These are phyloP conservation scores for Tanytarsus gracilentus DNA, from an alignment of 2,888 invertebrate genomes.

Conservation along the genomic window DNA sequence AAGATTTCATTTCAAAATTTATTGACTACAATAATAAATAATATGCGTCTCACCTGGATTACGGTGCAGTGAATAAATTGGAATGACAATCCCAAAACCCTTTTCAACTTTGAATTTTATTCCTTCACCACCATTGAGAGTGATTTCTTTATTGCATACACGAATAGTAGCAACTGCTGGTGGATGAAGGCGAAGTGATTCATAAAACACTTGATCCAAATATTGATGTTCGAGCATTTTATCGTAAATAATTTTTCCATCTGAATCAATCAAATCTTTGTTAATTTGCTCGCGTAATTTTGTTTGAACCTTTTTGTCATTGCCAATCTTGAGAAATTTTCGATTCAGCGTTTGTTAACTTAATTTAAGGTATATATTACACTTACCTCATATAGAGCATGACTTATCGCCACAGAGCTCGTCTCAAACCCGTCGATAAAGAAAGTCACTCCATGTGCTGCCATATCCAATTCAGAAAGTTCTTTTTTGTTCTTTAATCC, in stretches of 20 bases:
- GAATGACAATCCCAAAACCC: constrained; percentile 12
- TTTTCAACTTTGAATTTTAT: constrained; percentile 19
- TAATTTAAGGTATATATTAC: background rate
- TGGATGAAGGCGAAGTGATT: constrained; percentile 36
- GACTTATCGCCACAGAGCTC: constrained; percentile 34
- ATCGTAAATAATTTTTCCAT: constrained; percentile 34
- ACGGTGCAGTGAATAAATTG: constrained; percentile 3
- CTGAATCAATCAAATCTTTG: constrained; percentile 29
- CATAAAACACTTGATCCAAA: constrained; percentile 36
- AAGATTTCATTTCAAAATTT: background rate
- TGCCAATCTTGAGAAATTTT: constrained; percentile 33
- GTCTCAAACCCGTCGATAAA: constrained; percentile 37
- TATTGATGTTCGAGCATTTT: constrained; percentile 35
- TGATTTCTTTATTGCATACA: constrained; percentile 33
- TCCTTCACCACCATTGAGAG: constrained; percentile 27
- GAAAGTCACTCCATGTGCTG: constrained; percentile 34
- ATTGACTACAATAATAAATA: background rate
- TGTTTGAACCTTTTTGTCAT: constrained; percentile 34
- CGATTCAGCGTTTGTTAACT: background rate
- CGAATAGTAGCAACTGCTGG: constrained; percentile 34
- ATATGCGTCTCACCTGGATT: background rate
- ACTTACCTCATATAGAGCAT: constrained; percentile 32
- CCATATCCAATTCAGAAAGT: constrained; percentile 33
- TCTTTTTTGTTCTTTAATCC: constrained; percentile 36
- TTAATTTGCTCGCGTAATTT: constrained; percentile 35